A percentile compares a stretch with the other conserved stretches of the same genome.
Conservation (phyloP, 2,888 invertebrate genomes). For the Molanna angustata region DNA sequence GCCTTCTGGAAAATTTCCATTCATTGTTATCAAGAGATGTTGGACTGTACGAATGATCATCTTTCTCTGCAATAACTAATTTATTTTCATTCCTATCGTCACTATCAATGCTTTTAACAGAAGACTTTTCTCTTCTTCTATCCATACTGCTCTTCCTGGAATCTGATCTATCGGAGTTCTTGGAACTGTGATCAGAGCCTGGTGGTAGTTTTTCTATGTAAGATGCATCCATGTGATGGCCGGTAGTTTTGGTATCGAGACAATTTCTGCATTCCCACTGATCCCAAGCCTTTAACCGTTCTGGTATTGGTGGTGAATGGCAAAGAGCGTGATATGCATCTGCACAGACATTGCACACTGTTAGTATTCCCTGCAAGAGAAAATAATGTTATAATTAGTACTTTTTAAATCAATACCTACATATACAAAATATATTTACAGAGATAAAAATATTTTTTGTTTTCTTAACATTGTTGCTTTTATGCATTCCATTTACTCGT, state of each 20-base stretch:
- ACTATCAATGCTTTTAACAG: conserved; percentile 25
- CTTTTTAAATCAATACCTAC: not conserved
- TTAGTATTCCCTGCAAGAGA: conserved; percentile 60
- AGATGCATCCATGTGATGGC: conserved; percentile 45
- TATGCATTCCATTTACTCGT: too few relatives aligned
- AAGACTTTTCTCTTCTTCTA: conserved; percentile 23
- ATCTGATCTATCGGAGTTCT: conserved; percentile 28
- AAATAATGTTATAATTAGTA: conserved; percentile 13
- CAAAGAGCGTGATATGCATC: conserved; percentile 83
- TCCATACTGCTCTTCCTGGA: conserved; percentile 22
- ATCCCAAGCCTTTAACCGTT: conserved; percentile 55
- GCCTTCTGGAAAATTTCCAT: conserved; percentile 23
- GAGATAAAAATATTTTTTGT: not conserved
- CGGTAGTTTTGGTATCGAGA: conserved; percentile 38
- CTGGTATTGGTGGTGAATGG: conserved; percentile 67
- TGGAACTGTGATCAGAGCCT: conserved; percentile 28
- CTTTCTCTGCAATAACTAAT: conserved; percentile 18
- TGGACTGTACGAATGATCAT: conserved; percentile 23
- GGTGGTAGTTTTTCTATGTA: conserved; percentile 25
- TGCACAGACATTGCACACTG: conserved; percentile 80
- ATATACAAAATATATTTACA: not conserved
- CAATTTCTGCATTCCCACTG: conserved; percentile 76
- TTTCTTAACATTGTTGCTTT: not conserved
- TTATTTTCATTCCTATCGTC: conserved; percentile 26
- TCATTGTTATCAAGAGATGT: conserved; percentile 20